phyloP scores from a whole-genome alignment of 2,797 vertebrate genomes.

The Triplophysa yarkandensis region DNA sequence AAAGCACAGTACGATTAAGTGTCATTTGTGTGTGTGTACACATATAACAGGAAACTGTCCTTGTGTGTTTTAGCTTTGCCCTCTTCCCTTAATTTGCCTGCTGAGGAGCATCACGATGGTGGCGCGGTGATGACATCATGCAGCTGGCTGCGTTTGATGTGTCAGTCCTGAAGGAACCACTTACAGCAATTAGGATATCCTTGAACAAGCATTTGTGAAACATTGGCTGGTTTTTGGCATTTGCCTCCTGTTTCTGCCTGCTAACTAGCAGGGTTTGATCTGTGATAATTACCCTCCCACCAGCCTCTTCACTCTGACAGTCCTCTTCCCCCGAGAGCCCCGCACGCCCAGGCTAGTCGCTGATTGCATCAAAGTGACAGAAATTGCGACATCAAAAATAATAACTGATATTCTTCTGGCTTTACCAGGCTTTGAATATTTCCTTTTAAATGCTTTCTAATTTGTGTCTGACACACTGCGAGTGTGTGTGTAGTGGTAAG shows the following conservation, averaged over 20 bases:
- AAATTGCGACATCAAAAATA: constrained; percentile 90
- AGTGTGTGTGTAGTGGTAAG: constrained; percentile 73
- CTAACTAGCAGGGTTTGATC: constrained; percentile 90
- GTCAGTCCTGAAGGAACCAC: constrained; percentile 92
- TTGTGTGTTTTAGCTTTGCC: constrained; percentile 70
- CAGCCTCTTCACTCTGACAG: constrained; percentile 86
- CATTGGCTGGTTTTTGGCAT: constrained; percentile 89
- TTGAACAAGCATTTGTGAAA: constrained; percentile 98
- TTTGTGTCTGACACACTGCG: constrained; percentile 77
- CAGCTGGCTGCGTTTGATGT: constrained; percentile 89
- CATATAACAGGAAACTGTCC: constrained; percentile 67
- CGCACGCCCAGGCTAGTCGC: constrained; percentile 77
- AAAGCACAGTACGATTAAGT: constrained; percentile 24
- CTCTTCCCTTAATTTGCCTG: constrained; percentile 80
- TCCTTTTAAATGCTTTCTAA: constrained; percentile 86
- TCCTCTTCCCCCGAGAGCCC: constrained; percentile 80
- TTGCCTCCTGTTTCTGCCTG: constrained; percentile 87
- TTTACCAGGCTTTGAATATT: constrained; percentile 81
- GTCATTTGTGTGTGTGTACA: constrained; percentile 27
- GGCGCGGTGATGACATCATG: constrained; percentile 87
- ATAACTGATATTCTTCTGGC: constrained; percentile 84
- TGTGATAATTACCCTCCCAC: constrained; percentile 93
- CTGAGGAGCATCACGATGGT: constrained; percentile 84
- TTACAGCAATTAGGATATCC: constrained; percentile 99
- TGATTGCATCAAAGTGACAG: constrained; percentile 85